Evolutionary conservation across 2,797 vertebrate genomes (phyloP), one percentile per base, ranked within the genome.

Genomic region (Pseudochirops corinnae): DNA sequence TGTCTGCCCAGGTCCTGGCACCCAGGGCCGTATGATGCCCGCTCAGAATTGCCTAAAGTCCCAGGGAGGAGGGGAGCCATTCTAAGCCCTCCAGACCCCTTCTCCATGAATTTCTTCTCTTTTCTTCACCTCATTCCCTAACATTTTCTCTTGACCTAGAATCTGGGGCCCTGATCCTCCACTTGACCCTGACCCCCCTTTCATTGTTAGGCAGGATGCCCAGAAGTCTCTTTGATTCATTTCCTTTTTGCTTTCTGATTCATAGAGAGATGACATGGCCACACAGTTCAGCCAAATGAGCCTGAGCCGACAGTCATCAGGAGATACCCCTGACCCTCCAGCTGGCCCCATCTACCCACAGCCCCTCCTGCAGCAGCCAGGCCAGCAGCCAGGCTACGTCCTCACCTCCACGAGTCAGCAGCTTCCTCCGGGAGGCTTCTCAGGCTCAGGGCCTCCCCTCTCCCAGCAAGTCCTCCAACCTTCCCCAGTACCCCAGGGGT

Each of bases 191-290:
- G 57, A 26, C 57, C n/a, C 39, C 39, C 28, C 28, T 4, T 50
- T 50, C 53, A 0, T 55, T 1, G 1, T 74, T 62, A 56, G 16
- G 56, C n/a, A 2, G 18, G 5, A 28, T 31, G 24, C 12, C 90
- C 26, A 12, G 26, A 13, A 29, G 26, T 31, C 53, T 1, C 90
- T 90, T 92, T 4, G 2, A 33, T 16, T 56, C 14, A 55, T 29
- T 24, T 55, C 53, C 55, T 10, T 0, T 92, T 56, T 52, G 0
- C 55, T 18, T 90, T 28, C 12, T 95, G 95, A 62, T 97, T 97
- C 0, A 28, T 98, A 99, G 99, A 98, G 99, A 92, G 99, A 99
- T 28, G 99, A 99, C 21, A 98, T 99, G 97, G 98, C 99, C 5
- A 98, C 99, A 0, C 99, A 99, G 98, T 99, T 99, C 60, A 97